Evolutionary conservation across 2,888 invertebrate species (phyloP), one percentile per base, ranked within the genome.

Genomic region (Tenthredo mesomela): DNA sequence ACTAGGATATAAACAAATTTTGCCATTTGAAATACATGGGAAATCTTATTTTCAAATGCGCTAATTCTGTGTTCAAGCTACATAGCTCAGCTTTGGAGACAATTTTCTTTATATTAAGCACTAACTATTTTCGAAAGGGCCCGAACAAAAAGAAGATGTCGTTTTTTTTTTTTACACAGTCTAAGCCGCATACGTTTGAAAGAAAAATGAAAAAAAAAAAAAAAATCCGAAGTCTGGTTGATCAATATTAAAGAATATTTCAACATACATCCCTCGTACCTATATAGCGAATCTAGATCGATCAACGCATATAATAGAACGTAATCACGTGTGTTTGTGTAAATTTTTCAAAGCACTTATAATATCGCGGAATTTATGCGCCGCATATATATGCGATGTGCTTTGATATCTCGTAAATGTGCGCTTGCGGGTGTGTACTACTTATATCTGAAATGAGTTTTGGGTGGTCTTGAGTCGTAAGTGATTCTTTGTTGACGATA

Each of bases 401-500:
- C 67, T 33, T 33, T 33, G 67, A 67, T 67, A 67, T 33, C 67
- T 15, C 21, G 40, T 43, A 40, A 33, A n/a, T 54, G n/a, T 54
- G n/a, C 18, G n/a, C n/a, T 18, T n/a, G n/a, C 21, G 70, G 9
- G n/a, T 40, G n/a, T 67, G 33, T 29, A 29, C 29, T 33, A 29
- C 33, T 18, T 18, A 33, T 67, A 18, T 67, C 18, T 15, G 15
- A 40, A 73, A 40, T n/a, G 43, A 4, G 12, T 43, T 10, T 73
- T 43, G 71, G 71, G 71, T 73, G 71, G 50, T 50, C 77, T 10
- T 10, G n/a, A 54, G 29, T 18, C 54, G 50, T 54, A 54, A 54
- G 50, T 54, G 33, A 77, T 29, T 50, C 77, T 77, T 54, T 77
- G 77, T 50, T n/a, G 77, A 50, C n/a, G 47, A 25, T 77, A 25